Conservation (phyloP, 1,140 invertebrate species). For the Drosophila mauritiana region DNA sequence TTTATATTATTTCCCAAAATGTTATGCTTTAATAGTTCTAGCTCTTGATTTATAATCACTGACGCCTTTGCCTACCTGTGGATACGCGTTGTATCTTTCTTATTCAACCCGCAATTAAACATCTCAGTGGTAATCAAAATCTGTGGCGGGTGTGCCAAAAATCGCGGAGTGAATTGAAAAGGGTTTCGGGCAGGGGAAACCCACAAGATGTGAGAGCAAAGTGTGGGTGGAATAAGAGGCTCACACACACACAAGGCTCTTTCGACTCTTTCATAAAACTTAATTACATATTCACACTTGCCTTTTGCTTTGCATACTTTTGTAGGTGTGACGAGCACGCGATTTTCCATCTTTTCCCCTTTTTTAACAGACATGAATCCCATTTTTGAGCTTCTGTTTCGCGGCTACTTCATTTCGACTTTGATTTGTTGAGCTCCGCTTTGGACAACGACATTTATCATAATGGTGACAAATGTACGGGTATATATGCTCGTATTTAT, state of each 20-base stretch:
- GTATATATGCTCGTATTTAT: conserved; percentile 14
- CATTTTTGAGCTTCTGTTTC: conserved; percentile 40
- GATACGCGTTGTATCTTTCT: conserved; percentile 23
- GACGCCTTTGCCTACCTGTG: background rate
- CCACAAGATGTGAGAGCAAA: background rate
- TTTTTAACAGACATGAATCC: conserved; percentile 8
- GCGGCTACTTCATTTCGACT: conserved; percentile 38
- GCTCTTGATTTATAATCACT: too few relatives aligned
- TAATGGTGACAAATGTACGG: conserved; percentile 44
- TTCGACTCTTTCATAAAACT: conserved; percentile 69
- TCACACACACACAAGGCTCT: conserved; percentile 3
- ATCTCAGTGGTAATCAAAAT: conserved; percentile 1
- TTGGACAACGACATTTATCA: conserved; percentile 38
- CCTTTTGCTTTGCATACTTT: conserved; percentile 54
- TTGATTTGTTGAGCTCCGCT: conserved; percentile 51
- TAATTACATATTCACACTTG: conserved; percentile 81
- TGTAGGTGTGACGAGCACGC: conserved; percentile 75
- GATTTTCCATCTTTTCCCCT: conserved; percentile 46
- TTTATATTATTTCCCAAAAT: too few relatives aligned
- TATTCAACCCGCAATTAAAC: conserved; percentile 24
- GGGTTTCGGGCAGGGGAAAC: conserved; percentile 5
- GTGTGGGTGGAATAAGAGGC: conserved; percentile 27
- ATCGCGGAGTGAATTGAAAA: conserved; percentile 27
- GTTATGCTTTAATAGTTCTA: too few relatives aligned
- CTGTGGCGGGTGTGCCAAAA: conserved; percentile 8